A percentile compares a stretch with the other conserved stretches of the same genome.
Evolutionary conservation across 2,797 vertebrate species (phyloP).

Genomic region (Thripadectes ignobilis): DNA sequence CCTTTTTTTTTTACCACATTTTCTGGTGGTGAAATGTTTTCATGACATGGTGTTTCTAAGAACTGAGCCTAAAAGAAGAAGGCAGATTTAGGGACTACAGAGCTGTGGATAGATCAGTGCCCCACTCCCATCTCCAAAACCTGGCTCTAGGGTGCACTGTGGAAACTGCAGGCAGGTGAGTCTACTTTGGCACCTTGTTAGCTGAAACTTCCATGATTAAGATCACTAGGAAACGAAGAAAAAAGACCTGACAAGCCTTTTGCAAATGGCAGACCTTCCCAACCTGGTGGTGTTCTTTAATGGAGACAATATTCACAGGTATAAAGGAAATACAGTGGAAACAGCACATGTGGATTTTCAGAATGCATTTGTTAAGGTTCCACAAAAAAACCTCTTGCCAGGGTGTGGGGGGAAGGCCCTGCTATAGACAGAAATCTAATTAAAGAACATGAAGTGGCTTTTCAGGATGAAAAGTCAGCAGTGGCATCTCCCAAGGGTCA

Average conservation of each 20-base stretch:
- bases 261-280: neutral
- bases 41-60: neutral
- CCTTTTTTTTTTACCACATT: neutral
- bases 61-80: neutral
- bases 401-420: neutral
- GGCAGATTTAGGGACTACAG: neutral
- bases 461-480: neutral
- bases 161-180: neutral
- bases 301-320: fast-evolving
- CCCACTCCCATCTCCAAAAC: neutral
- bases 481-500: neutral
- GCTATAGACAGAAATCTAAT: neutral
- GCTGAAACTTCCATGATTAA: neutral
- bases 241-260: neutral
- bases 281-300: neutral
- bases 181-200: neutral
- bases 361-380: neutral
- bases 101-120: neutral
- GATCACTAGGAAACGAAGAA: neutral
- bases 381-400: neutral
- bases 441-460: neutral
- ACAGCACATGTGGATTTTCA: neutral
- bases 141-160: neutral
- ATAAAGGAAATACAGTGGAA: neutral
- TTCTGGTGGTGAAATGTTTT: neutral